Evolutionary conservation across 2,113 vertebrate genomes (phyloP).

Genomic region (Hymenochirus boettgeri): DNA sequence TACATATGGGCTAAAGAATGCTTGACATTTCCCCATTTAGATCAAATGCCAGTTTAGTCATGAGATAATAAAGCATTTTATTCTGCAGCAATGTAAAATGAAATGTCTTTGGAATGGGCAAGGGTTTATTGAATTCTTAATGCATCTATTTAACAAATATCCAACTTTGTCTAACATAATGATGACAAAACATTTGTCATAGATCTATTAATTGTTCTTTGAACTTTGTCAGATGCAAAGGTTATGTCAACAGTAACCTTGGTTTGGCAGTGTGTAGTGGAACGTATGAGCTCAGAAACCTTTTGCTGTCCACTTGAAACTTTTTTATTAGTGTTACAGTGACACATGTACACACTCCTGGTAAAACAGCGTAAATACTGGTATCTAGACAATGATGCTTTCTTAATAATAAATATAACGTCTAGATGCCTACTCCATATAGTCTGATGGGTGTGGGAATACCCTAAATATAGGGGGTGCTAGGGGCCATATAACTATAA

Average conservation of each 20-base stretch:
- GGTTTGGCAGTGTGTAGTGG: neutral
- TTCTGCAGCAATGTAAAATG: conserved; percentile 40
- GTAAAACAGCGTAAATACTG: too few species aligned
- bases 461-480: too few species aligned
- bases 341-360: too few species aligned
- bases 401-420: too few species aligned
- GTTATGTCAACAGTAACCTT: neutral
- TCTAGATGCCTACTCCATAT: too few species aligned
- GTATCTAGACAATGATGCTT: too few species aligned
- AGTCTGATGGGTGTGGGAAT: too few species aligned
- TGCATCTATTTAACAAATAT: conserved; percentile 39
- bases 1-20: conserved; percentile 48
- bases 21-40: conserved; percentile 52
- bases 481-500: too few species aligned
- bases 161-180: neutral
- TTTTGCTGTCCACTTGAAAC: too few species aligned
- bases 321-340: too few species aligned
- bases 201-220: neutral
- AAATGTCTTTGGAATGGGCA: conserved; percentile 43
- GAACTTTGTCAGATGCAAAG: neutral
- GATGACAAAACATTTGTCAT: conserved; percentile 12
- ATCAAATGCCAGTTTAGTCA: conserved; percentile 45
- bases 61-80: conserved; percentile 52
- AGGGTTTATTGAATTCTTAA: conserved; percentile 29
- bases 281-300: neutral